Base-by-base conservation (phyloP, 2,888 invertebrate genomes). In the Drosophila mettleri region DNA sequence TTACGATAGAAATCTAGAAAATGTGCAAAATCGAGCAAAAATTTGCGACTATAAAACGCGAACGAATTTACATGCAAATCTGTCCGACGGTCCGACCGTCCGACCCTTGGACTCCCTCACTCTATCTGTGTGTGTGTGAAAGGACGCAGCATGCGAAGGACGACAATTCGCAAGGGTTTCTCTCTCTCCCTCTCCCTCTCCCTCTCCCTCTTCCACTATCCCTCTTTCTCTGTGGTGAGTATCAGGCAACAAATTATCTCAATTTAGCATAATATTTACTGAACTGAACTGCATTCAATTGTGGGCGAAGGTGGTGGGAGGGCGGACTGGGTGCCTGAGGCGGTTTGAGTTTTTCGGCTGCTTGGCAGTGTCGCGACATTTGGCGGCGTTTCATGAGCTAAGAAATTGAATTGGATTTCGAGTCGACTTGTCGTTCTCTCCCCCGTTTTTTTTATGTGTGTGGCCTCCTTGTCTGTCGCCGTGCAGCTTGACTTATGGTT, bases 261-360 rank as follows among this genome's bases (percentile, higher is more conserved):
- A 86, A 83, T 83, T 83, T 83, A 83, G 82, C 83, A 83, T 83
- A 83, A 83, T 86, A 86, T 83, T 86, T 83, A 81, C 87, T 71
- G 85, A 71, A 60, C 66, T 71, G 59, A 86, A 83, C 87, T 83
- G 87, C 85, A 86, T 86, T 86, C 81, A 86, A 86, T 67, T 74
- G 66, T 52, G 48, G 61, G 31, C 12, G 18, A 9, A 8, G 20
- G 3, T 46, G 29, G 46, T 66, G 48, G 51, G 31, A 24, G 36
- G 33, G 29, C 45, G 41, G 41, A 14, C n/a, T 27, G 45, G 39
- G 16, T 14, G 20, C 22, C 20, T 20, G 5, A 3, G n/a, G 48
- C 20, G 38, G 54, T 41, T 65, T 38, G 43, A 38, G 38, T 33
- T 54, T 43, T 43, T 46, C 54, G 34, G 58, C 51, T 68, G 72